These are phyloP conservation scores for Oeneis ivallda DNA, from an alignment of 2,888 invertebrate species.

Conservation along the genomic window DNA sequence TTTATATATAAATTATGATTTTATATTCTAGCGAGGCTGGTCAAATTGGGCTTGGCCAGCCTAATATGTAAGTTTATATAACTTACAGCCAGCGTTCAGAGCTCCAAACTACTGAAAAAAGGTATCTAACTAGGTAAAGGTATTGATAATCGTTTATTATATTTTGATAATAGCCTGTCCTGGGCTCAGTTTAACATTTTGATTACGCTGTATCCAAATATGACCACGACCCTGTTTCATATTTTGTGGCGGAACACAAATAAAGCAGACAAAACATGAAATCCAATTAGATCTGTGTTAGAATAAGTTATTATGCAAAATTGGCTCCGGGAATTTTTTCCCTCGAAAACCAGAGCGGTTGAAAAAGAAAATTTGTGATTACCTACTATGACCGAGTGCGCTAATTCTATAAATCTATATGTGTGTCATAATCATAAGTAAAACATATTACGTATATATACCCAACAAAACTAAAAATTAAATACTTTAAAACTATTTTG, in stretches of 20 bases:
- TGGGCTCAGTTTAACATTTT: not conserved
- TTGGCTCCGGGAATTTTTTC: conserved; percentile 63
- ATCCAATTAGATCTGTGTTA: conserved; percentile 70
- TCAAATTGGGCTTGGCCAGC: too few species aligned
- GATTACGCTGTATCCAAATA: conserved; percentile 20
- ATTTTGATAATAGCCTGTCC: conserved; percentile 16
- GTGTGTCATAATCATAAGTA: conserved; percentile 10
- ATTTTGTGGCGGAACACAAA: conserved; percentile 47
- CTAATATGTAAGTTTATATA: too few species aligned
- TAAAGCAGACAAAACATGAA: conserved; percentile 60
- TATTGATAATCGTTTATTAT: not conserved
- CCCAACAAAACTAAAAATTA: too few species aligned
- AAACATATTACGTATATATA: conserved; percentile 10
- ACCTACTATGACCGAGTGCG: conserved; percentile 21
- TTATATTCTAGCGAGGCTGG: too few species aligned
- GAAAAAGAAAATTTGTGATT: conserved; percentile 38
- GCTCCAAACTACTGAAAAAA: too few species aligned
- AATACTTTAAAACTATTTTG: too few species aligned
- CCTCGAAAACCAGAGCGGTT: conserved; percentile 48
- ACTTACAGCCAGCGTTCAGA: too few species aligned
- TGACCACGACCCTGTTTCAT: conserved; percentile 40
- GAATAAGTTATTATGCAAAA: conserved; percentile 76
- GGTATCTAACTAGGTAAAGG: too few species aligned
- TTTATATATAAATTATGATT: too few species aligned
- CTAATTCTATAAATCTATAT: not conserved